These are phyloP conservation scores for Rhineura floridana DNA, from an alignment of 2,113 vertebrate species.

Conservation along the genomic window DNA sequence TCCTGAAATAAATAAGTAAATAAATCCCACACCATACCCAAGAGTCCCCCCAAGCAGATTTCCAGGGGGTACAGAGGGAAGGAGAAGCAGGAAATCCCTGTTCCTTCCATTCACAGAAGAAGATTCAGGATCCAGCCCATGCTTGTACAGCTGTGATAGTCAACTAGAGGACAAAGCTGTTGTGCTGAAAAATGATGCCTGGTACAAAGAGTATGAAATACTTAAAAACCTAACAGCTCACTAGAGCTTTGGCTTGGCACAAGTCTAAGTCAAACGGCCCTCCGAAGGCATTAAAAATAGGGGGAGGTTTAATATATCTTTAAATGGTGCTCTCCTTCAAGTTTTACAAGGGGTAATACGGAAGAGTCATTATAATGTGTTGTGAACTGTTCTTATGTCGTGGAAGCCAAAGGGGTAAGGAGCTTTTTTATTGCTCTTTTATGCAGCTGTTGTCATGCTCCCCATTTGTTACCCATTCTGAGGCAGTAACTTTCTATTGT, in stretches of 20 bases:
- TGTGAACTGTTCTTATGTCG: slow-evolving; percentile 57
- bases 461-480: slow-evolving; percentile 38
- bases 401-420: slow-evolving; percentile 53
- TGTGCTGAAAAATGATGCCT: slow-evolving; percentile 57
- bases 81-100: no score
- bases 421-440: slow-evolving; percentile 63
- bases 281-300: slow-evolving; percentile 62
- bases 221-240: slow-evolving; percentile 70
- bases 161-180: slow-evolving; percentile 64
- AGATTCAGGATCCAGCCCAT: neutral
- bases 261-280: slow-evolving; percentile 57
- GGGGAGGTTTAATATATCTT: slow-evolving; percentile 58
- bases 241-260: slow-evolving; percentile 60
- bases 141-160: slow-evolving; percentile 47
- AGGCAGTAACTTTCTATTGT: slow-evolving; percentile 45
- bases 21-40: neutral
- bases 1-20: no score
- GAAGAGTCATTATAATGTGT: slow-evolving; percentile 62
- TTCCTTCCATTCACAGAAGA: neutral
- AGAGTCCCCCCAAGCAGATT: neutral
- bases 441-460: slow-evolving; percentile 59
- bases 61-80: neutral
- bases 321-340: slow-evolving; percentile 59
- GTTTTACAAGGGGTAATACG: slow-evolving; percentile 57
- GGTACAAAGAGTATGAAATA: slow-evolving; percentile 66